Percentiles rank a stretch among this genome's conserved stretches.
Evolutionary conservation across 2,797 vertebrate genomes (phyloP).

Genomic region (Lophotriccus pileatus): DNA sequence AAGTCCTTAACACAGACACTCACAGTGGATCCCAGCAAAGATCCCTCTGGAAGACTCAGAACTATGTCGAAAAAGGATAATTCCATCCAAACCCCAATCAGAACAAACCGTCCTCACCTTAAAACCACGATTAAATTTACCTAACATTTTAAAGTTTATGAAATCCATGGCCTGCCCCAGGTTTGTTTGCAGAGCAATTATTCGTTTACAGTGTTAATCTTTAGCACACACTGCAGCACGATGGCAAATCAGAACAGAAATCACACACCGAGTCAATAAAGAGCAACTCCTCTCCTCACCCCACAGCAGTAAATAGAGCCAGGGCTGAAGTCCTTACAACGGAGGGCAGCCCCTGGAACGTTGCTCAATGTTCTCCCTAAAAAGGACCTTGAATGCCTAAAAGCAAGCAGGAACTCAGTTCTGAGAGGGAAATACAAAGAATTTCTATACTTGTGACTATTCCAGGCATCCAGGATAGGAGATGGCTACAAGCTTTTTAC

Average conservation of each 20-base stretch:
- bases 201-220: slow-evolving; percentile 43
- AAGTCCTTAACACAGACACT: not conserved
- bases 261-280: slow-evolving; percentile 24
- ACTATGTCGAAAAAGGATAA: not conserved
- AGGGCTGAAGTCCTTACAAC: not conserved
- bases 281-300: not conserved
- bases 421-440: not conserved
- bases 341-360: not conserved
- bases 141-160: slow-evolving; percentile 25
- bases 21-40: not conserved
- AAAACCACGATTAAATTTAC: not conserved
- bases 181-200: slow-evolving; percentile 51
- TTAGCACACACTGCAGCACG: not conserved
- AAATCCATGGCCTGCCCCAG: not conserved
- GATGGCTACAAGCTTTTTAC: not conserved
- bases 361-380: not conserved
- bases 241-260: slow-evolving; percentile 21
- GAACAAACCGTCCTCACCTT: not conserved
- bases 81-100: not conserved
- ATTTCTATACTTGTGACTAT: not conserved
- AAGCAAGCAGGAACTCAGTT: not conserved
- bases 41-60: not conserved
- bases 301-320: not conserved
- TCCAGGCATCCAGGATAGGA: not conserved
- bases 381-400: not conserved